These are phyloP conservation scores for Conger conger DNA, from an alignment of 2,113 vertebrate species.

Conservation along the genomic window DNA sequence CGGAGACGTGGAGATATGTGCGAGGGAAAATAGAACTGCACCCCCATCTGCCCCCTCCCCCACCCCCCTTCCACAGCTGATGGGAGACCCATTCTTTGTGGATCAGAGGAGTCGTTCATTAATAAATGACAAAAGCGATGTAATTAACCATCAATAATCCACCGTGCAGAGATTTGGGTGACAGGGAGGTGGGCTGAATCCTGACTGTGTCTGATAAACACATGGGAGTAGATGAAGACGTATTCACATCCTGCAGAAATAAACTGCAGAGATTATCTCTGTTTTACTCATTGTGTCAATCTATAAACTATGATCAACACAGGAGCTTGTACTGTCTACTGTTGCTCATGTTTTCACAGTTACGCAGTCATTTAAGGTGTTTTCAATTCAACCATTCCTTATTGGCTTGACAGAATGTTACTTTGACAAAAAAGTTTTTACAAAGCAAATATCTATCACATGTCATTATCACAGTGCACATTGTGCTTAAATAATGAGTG, in stretches of 20 bases:
- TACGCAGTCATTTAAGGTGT: neutral
- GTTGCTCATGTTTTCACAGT: neutral
- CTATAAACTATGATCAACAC: neutral
- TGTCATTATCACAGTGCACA: neutral
- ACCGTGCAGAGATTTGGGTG: constrained; percentile 66
- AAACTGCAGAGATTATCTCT: neutral
- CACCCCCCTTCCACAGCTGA: constrained; percentile 62
- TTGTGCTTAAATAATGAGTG: too few relatives aligned
- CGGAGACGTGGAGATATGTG: constrained; percentile 7
- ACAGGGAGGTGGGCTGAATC: constrained; percentile 63
- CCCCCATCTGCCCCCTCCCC: constrained; percentile 41
- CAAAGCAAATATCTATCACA: neutral
- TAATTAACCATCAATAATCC: constrained; percentile 80
- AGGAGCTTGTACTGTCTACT: neutral
- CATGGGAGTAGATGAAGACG: constrained; percentile 55
- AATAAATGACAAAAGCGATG: constrained; percentile 74
- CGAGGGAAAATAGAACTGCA: constrained; percentile 35
- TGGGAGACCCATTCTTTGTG: constrained; percentile 59
- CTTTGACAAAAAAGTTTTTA: neutral
- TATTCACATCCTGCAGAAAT: constrained; percentile 27
- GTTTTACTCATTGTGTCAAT: neutral
- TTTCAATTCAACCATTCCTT: neutral
- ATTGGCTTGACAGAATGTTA: neutral
- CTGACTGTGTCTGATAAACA: constrained; percentile 62
- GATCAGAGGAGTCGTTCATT: constrained; percentile 63